phyloP scores from a whole-genome alignment of 2,113 vertebrate genomes.

The Stegostoma tigrinum region DNA sequence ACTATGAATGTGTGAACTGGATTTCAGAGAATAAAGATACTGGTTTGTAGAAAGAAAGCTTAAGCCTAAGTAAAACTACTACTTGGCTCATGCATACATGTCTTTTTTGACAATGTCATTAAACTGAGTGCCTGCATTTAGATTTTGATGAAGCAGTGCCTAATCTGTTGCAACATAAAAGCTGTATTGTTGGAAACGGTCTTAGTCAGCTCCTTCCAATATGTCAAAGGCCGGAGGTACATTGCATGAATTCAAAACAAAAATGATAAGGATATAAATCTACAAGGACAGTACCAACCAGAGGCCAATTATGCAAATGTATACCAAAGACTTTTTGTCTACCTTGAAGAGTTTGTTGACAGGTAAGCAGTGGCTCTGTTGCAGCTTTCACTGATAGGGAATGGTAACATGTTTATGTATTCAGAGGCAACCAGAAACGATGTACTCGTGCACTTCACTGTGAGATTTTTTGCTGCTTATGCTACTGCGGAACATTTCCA shows the following conservation, averaged over 20 bases:
- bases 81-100: background rate
- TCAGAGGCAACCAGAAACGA: background rate
- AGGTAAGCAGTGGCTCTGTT: background rate
- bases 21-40: background rate
- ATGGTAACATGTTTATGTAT: background rate
- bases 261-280: background rate
- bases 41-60: background rate
- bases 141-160: background rate
- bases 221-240: background rate
- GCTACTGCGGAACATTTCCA: background rate
- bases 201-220: background rate
- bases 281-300: background rate
- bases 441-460: background rate
- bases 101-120: background rate
- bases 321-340: background rate
- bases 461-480: background rate
- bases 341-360: background rate
- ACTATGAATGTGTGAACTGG: background rate
- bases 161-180: background rate
- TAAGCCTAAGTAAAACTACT: no score
- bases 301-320: background rate
- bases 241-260: background rate
- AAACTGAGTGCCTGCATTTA: background rate
- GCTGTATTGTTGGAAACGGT: background rate
- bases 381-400: background rate